Percentiles rank a stretch among this genome's conserved stretches.
These are phyloP conservation scores for Hyposmocoma kahamanoa DNA, from an alignment of 1,140 invertebrate genomes.

Conservation along the genomic window DNA sequence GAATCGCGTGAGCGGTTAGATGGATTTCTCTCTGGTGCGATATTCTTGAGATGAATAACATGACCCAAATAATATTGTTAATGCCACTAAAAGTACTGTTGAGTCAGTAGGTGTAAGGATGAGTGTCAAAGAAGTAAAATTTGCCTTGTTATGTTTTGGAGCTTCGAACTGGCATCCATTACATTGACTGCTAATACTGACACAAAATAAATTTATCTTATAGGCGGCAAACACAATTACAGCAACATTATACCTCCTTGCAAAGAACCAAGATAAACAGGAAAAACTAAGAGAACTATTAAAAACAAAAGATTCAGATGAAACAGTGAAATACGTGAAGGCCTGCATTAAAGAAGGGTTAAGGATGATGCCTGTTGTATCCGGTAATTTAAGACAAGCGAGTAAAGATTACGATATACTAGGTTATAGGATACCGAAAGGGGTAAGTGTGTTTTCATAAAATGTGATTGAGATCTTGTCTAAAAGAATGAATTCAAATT, in stretches of 20 bases:
- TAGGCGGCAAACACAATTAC: slow-evolving; percentile 48
- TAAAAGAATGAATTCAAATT: no score
- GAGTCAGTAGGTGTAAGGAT: neutral
- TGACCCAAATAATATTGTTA: no score
- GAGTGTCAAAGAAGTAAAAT: no score
- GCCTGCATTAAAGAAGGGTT: slow-evolving; percentile 80
- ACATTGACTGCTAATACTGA: no score
- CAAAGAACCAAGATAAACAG: slow-evolving; percentile 77
- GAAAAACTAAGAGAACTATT: slow-evolving; percentile 77
- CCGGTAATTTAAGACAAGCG: slow-evolving; percentile 67
- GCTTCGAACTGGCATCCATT: no score
- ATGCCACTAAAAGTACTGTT: neutral
- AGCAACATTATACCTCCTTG: slow-evolving; percentile 76
- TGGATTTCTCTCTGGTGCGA: no score
- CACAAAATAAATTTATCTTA: no score
- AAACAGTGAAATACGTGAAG: slow-evolving; percentile 75
- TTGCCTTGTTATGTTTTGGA: no score
- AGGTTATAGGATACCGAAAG: slow-evolving; percentile 77
- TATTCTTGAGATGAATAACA: no score
- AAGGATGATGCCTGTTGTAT: slow-evolving; percentile 72
- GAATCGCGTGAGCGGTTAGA: no score
- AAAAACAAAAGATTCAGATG: slow-evolving; percentile 48
- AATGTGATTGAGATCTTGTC: no score
- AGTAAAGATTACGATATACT: slow-evolving; percentile 73
- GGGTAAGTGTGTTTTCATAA: slow-evolving; percentile 74